These are phyloP conservation scores for Porites divaricata DNA, from an alignment of 92 coral and sea anemone species.

Conservation along the genomic window DNA sequence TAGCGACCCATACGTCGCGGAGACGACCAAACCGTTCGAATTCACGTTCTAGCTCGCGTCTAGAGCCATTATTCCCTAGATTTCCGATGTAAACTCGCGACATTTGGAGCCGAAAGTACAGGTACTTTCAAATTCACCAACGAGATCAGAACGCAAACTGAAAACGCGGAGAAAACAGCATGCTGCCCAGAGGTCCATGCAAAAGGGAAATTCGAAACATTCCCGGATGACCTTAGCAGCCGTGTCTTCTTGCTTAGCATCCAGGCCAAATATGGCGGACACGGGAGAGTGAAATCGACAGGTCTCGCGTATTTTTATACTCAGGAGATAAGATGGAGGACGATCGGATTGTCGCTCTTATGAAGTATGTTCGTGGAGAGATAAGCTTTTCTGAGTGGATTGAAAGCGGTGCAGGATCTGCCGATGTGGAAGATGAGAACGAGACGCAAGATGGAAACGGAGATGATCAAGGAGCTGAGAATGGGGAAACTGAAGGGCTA, in stretches of 20 bases:
- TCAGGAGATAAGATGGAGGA: slow-evolving; percentile 19
- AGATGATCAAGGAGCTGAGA: background rate
- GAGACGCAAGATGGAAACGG: slow-evolving; percentile 19
- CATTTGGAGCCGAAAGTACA: slow-evolving; percentile 48
- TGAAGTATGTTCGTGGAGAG: slow-evolving; percentile 93
- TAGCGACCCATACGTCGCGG: slow-evolving; percentile 98
- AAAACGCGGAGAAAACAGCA: background rate
- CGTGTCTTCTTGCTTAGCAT: background rate
- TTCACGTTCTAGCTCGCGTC: slow-evolving; percentile 93
- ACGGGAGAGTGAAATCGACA: background rate
- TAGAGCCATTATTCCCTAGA: slow-evolving; percentile 92
- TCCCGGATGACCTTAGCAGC: slow-evolving; percentile 15
- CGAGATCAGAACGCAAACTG: background rate
- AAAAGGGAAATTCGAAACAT: background rate
- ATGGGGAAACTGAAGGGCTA: background rate
- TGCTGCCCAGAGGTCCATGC: no score
- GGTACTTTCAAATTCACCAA: background rate
- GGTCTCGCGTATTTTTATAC: no score
- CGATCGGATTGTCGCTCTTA: slow-evolving; percentile 32
- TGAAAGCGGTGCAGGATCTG: slow-evolving; percentile 51
- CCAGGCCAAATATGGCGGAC: slow-evolving; percentile 58
- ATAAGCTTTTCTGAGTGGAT: slow-evolving; percentile 94
- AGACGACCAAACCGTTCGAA: slow-evolving; percentile 86
- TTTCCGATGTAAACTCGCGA: slow-evolving; percentile 94
- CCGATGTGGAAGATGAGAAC: slow-evolving; percentile 29